Evolutionary conservation across 2,113 vertebrate genomes (phyloP).

Genomic region (Apeltes quadracus): DNA sequence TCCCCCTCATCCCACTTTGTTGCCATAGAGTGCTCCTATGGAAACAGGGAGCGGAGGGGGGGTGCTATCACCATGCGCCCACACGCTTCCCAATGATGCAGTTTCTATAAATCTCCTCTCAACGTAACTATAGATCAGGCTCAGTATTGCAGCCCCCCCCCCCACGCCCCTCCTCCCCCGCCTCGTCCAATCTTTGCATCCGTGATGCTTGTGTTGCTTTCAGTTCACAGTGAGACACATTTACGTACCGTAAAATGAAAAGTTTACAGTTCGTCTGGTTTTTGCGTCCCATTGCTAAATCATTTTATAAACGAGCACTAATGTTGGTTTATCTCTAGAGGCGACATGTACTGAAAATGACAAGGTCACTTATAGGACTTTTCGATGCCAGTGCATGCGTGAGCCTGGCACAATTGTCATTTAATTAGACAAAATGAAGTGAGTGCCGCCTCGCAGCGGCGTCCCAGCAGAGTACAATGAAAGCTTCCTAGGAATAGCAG

Average conservation of each 20-base stretch:
- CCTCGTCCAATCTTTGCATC: conserved; percentile 15
- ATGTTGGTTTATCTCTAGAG: conserved; percentile 24
- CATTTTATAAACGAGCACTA: conserved; percentile 1
- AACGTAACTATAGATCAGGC: conserved; percentile 43
- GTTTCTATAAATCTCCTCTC: conserved; percentile 68
- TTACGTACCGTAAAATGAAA: conserved; percentile 17
- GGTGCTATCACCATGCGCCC: conserved; percentile 69
- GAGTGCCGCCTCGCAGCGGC: conserved; percentile 48
- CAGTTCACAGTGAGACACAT: conserved; percentile 12
- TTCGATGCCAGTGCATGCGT: conserved; percentile 7
- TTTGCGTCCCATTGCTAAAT: neutral
- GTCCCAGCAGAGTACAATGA: conserved; percentile 57
- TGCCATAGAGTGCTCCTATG: conserved; percentile 70
- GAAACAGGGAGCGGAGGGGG: conserved; percentile 55
- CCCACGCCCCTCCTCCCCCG: neutral
- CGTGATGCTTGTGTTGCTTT: conserved; percentile 22
- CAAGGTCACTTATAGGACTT: conserved; percentile 70
- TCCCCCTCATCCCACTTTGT: conserved; percentile 49
- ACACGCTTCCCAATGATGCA: conserved; percentile 71
- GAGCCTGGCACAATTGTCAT: conserved; percentile 33
- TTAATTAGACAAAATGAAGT: conserved; percentile 55
- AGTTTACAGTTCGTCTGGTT: neutral
- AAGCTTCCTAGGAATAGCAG: conserved; percentile 57
- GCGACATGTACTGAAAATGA: conserved; percentile 13
- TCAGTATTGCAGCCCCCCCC: conserved; percentile 27